These are phyloP conservation scores for Acanthiza pusilla DNA, from an alignment of 2,797 vertebrate species.

Conservation along the genomic window DNA sequence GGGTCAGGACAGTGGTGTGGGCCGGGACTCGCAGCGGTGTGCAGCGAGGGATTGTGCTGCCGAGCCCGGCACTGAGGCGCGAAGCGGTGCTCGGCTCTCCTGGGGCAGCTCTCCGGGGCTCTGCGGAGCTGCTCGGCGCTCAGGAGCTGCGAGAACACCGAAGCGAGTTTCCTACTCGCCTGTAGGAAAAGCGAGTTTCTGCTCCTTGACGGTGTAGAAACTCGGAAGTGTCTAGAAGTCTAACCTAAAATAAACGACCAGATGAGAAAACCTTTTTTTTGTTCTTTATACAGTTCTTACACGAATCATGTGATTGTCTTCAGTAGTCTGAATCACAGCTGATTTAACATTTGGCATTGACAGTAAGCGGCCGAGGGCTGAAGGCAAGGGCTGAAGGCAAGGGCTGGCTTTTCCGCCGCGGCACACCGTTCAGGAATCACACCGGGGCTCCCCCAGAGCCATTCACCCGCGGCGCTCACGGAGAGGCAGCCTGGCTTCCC, in stretches of 20 bases:
- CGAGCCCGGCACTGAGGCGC: neutral
- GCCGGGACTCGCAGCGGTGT: neutral
- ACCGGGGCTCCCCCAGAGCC: neutral
- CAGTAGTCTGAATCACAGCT: constrained; percentile 7
- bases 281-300: neutral
- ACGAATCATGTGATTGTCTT: neutral
- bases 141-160: rapidly evolving
- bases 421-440: neutral
- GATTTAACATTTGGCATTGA: neutral
- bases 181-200: neutral
- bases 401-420: neutral
- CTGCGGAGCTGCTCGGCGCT: rapidly evolving
- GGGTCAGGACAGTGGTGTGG: neutral
- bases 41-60: neutral
- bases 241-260: neutral
- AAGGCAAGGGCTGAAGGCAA: neutral
- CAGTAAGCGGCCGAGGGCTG: neutral
- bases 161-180: neutral
- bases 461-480: rapidly evolving
- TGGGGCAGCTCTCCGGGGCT: neutral
- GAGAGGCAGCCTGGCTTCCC: neutral
- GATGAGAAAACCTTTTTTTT: neutral
- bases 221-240: neutral
- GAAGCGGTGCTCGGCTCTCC: neutral
- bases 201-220: neutral